phyloP scores from a whole-genome alignment of 2,888 invertebrate species.

The Adelphocoris suturalis region DNA sequence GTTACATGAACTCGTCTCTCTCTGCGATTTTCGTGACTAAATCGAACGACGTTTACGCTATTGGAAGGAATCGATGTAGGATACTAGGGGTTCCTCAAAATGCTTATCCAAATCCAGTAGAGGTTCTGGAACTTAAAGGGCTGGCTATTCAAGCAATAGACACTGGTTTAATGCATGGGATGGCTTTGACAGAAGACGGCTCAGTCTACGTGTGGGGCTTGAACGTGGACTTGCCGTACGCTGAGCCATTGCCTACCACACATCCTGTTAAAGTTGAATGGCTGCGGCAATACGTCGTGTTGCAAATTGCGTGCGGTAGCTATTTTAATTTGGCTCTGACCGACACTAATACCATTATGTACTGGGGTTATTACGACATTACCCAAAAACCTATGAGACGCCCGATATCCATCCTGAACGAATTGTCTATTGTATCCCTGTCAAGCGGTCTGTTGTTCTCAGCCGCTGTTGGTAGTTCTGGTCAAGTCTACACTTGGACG shows the following conservation, averaged over 20 bases:
- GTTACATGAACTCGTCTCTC: constrained; percentile 56
- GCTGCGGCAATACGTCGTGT: neutral
- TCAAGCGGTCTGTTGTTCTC: constrained; percentile 30
- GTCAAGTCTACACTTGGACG: constrained; percentile 54
- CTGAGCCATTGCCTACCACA: neutral
- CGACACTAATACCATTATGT: neutral
- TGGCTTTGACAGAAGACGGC: constrained; percentile 33
- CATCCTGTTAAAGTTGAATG: neutral
- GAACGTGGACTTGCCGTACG: constrained; percentile 14
- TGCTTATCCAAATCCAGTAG: neutral
- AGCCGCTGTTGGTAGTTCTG: constrained; percentile 47
- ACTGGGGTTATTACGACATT: constrained; percentile 60
- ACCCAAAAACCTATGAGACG: constrained; percentile 43
- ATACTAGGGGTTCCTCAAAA: neutral
- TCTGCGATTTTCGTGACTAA: constrained; percentile 33
- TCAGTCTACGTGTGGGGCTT: constrained; percentile 37
- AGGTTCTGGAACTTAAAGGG: neutral
- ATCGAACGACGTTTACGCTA: neutral
- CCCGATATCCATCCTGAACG: neutral
- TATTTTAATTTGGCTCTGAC: constrained; percentile 50
- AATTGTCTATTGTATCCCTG: constrained; percentile 11
- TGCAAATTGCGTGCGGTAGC: constrained; percentile 57
- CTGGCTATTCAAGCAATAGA: constrained; percentile 19
- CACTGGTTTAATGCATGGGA: constrained; percentile 38
- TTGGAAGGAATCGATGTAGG: constrained; percentile 21